These are phyloP conservation scores for Asarcornis scutulata DNA, from an alignment of 2,113 vertebrate species.

Conservation along the genomic window DNA sequence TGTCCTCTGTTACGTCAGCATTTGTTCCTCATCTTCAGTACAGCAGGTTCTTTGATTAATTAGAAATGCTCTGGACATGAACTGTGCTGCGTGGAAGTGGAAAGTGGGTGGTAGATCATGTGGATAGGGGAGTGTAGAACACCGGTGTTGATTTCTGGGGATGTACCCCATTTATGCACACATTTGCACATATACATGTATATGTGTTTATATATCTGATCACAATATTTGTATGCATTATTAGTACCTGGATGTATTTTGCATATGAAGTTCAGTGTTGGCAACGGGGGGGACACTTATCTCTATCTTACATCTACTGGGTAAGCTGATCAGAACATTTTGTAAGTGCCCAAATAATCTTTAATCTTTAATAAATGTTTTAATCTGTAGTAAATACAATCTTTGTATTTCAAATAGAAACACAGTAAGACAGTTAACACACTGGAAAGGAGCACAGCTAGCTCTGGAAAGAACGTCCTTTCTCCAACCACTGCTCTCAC, in stretches of 20 bases:
- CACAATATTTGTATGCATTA: background rate
- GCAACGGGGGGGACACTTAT: background rate
- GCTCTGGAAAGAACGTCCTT: rapidly evolving
- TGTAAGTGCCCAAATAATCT: background rate
- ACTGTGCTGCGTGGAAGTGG: background rate
- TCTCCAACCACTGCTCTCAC: background rate
- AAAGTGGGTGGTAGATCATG: background rate
- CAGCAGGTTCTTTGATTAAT: background rate
- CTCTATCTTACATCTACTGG: background rate
- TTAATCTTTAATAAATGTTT: too few relatives aligned
- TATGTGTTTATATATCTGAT: background rate
- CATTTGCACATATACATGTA: background rate
- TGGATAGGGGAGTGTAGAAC: background rate
- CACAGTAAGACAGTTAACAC: too few relatives aligned
- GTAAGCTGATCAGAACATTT: background rate
- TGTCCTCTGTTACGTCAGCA: background rate
- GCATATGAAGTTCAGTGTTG: background rate
- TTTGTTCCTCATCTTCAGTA: background rate
- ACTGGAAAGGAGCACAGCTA: background rate
- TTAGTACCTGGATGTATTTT: background rate
- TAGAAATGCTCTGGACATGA: background rate
- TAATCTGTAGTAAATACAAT: too few relatives aligned
- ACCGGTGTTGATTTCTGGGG: background rate
- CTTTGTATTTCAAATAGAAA: background rate
- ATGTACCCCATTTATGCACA: background rate